Conservation (phyloP, 2,888 invertebrate genomes). For the Ormyrus thymus region DNA sequence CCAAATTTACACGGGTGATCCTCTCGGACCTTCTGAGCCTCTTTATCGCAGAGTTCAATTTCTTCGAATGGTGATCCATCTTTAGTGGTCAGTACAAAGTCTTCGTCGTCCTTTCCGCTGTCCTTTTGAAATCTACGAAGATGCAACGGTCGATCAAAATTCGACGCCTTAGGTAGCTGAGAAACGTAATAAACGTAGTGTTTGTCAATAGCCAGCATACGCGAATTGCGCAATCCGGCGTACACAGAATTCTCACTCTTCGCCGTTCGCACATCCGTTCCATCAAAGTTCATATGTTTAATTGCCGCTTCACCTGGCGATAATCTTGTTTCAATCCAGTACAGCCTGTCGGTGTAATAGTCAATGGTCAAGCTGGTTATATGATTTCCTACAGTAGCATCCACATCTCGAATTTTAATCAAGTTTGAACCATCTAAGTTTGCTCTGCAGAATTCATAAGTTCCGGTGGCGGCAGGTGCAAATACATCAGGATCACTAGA, state of each 20-base stretch:
- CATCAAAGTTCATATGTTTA: constrained; percentile 6
- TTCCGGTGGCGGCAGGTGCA: neutral
- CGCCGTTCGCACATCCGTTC: constrained; percentile 6
- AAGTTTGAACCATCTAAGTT: constrained; percentile 12
- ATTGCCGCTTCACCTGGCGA: neutral
- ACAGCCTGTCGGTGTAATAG: constrained; percentile 13
- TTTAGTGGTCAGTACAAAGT: neutral
- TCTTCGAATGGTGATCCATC: neutral
- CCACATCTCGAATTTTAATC: neutral
- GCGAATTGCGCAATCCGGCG: neutral
- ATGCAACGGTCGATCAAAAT: no score
- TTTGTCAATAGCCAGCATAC: neutral
- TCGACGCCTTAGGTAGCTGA: neutral
- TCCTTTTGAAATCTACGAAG: neutral
- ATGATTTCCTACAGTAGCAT: neutral
- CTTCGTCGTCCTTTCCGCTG: neutral
- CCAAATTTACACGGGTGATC: constrained; percentile 8
- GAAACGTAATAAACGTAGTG: constrained; percentile 15
- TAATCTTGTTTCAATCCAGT: constrained; percentile 3
- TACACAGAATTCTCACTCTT: neutral
- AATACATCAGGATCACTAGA: no score
- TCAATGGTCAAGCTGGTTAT: constrained; percentile 15
- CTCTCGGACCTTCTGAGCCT: neutral
- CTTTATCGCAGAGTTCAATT: constrained; percentile 5
- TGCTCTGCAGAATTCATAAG: constrained; percentile 1